phyloP scores from a whole-genome alignment of 2,113 vertebrate species.

The Patagioenas fasciata region DNA sequence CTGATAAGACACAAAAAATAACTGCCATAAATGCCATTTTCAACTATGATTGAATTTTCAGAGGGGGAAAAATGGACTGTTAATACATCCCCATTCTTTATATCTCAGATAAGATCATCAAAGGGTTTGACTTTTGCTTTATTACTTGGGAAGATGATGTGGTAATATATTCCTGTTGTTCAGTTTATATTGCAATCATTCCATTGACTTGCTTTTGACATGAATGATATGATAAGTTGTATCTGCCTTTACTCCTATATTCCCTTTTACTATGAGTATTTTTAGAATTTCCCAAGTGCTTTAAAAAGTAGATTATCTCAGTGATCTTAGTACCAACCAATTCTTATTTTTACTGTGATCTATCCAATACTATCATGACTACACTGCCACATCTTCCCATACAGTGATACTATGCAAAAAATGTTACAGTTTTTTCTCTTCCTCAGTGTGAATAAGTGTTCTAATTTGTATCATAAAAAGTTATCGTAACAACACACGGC shows the following conservation, averaged over 20 bases:
- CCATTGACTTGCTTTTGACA: neutral
- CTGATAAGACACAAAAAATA: neutral
- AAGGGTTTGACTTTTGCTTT: neutral
- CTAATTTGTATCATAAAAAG: neutral
- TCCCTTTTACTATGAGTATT: neutral
- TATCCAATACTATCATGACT: neutral
- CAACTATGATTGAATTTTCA: neutral
- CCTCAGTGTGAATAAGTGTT: neutral
- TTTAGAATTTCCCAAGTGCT: neutral
- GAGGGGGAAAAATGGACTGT: neutral
- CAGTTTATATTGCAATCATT: neutral
- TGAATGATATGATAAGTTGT: neutral
- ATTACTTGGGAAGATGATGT: neutral
- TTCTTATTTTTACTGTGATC: neutral
- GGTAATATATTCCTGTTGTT: neutral
- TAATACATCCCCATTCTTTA: neutral
- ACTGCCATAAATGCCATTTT: neutral
- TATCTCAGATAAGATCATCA: neutral
- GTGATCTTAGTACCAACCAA: neutral
- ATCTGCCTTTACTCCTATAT: neutral
- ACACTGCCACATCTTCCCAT: neutral
- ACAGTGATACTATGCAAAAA: neutral
- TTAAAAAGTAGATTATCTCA: neutral
- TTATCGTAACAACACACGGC: rapidly evolving
- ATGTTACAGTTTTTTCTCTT: neutral